These are phyloP conservation scores for Drosophila subsilvestris DNA, from an alignment of 2,888 invertebrate genomes.

Conservation along the genomic window DNA sequence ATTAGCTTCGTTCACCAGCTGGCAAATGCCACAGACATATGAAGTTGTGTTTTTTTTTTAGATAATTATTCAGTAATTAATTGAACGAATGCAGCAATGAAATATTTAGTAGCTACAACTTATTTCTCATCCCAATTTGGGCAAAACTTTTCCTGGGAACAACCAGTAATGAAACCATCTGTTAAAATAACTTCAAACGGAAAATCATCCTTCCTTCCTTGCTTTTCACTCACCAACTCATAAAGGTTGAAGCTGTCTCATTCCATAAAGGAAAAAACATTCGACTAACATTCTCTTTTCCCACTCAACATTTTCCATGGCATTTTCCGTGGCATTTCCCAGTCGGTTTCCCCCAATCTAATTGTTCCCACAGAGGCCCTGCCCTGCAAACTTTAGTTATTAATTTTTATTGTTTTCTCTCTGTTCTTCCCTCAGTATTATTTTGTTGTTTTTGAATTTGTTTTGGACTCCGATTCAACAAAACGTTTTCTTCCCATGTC, in stretches of 20 bases:
- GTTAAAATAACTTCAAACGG: too few species aligned
- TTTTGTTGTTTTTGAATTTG: constrained; percentile 1
- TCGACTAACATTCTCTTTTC: background rate
- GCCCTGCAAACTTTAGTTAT: constrained; percentile 49
- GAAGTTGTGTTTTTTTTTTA: too few species aligned
- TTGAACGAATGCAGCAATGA: too few species aligned
- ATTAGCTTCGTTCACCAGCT: too few species aligned
- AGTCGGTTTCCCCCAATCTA: constrained; percentile 22
- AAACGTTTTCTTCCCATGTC: background rate
- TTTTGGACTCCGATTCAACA: constrained; percentile 3
- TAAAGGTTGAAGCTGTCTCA: background rate
- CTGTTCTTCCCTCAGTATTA: background rate
- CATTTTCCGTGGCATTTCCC: constrained; percentile 15
- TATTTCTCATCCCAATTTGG: too few species aligned
- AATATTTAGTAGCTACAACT: too few species aligned
- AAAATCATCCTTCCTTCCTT: background rate
- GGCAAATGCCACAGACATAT: too few species aligned
- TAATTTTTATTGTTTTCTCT: constrained; percentile 58
- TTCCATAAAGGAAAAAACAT: too few species aligned
- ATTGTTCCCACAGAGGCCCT: constrained; percentile 21
- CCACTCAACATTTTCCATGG: background rate
- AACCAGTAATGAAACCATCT: too few species aligned
- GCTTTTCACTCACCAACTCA: background rate
- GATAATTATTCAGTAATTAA: too few species aligned
- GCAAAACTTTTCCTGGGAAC: too few species aligned